phyloP scores from a whole-genome alignment of 2,113 vertebrate species.

The Diadophis punctatus region DNA sequence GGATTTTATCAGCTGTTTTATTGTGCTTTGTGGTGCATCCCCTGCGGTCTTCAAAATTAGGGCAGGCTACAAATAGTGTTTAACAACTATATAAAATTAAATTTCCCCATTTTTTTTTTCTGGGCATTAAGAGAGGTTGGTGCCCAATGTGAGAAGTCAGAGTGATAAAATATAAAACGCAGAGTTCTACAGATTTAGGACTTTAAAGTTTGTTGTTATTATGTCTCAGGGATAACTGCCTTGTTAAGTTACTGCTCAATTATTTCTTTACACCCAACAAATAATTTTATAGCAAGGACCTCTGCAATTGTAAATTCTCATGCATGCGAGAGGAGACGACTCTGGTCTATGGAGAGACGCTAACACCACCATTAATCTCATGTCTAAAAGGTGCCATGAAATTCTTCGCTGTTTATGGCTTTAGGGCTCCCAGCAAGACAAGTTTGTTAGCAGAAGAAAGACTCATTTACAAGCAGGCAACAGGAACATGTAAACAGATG shows the following conservation, averaged over 20 bases:
- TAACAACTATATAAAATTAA: neutral
- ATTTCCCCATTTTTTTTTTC: neutral
- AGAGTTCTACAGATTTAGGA: neutral
- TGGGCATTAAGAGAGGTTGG: neutral
- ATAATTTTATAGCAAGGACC: neutral
- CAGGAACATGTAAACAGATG: neutral
- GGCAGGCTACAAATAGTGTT: neutral
- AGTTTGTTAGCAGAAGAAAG: neutral
- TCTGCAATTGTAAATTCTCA: neutral
- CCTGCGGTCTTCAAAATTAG: neutral
- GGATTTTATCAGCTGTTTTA: neutral
- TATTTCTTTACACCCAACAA: neutral
- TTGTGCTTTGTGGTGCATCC: neutral
- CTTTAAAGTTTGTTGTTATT: neutral
- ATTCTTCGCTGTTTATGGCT: neutral
- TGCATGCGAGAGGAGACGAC: neutral
- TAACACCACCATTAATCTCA: neutral
- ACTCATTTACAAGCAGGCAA: neutral
- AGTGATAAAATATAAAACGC: neutral
- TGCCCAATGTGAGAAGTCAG: neutral
- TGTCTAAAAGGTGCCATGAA: neutral
- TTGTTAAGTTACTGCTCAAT: neutral
- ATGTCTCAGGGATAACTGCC: neutral
- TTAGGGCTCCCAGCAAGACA: neutral
- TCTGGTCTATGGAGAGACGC: neutral